Evolutionary conservation across 2,797 vertebrate genomes (phyloP), one percentile per base, ranked within the genome.

Genomic region (Pitangus sulphuratus): DNA sequence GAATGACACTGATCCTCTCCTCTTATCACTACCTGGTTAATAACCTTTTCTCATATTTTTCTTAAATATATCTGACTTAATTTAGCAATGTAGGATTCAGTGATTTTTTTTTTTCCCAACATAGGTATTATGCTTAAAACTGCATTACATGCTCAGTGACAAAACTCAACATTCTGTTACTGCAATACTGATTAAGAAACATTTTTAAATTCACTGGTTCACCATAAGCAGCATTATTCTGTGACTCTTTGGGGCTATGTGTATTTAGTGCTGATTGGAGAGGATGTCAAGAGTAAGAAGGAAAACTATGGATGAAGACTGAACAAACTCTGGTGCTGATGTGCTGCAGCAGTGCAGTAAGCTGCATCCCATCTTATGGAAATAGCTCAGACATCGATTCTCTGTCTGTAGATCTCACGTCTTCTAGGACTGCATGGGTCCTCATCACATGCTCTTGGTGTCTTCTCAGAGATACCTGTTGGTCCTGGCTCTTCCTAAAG

Each of bases 381-480:
- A 22, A 25, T 11, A 45, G 5, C 37, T 79, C 16, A 15, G n/a
- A 7, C 15, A 35, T 3, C 6, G 1, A 1, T 47, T 6, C 11
- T 45, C 33, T 44, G 3, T 54, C 28, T 58, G 21, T 6, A 42
- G 20, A 61, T 10, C 30, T 84, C 24, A 24, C 5, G 17, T 84
- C 15, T 45, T 78, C 37, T 31, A 6, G 15, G 31, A 31, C 15
- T 54, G 11, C 2, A 1, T 7, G 4, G 4, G 16, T 74, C 22
- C 30, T 56, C 1, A 1, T 11, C 2, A 7, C 19, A 10, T n/a
- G 21, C 2, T 47, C 17, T 72, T 50, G 9, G 14, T 15, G 21
- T 58, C n/a, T 85, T 21, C 25, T 48, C n/a, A 71, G 21, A 61
- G 12, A 70, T 30, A 60, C 15, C 6, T 54, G 7, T 10, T 37